Percentiles rank a stretch among this genome's conserved stretches.
Evolutionary conservation across 1,140 invertebrate genomes (phyloP).

Genomic region (Drosophila tani): DNA sequence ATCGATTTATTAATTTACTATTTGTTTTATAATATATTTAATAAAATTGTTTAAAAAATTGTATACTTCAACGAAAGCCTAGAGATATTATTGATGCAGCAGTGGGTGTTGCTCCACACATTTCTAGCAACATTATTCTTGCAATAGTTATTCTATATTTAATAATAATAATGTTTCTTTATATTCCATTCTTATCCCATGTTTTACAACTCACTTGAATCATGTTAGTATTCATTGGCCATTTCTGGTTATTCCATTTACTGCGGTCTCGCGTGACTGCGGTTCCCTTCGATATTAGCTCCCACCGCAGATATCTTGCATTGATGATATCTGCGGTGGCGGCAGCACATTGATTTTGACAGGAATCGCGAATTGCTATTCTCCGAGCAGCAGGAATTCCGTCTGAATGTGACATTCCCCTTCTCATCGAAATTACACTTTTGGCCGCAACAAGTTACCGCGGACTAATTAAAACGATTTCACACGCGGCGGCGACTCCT

Average conservation of each 20-base stretch:
- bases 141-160: no score
- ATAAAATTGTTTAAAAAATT: no score
- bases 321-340: constrained; percentile 65
- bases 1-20: no score
- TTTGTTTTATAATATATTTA: no score
- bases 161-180: no score
- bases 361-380: constrained; percentile 5
- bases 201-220: not conserved
- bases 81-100: no score
- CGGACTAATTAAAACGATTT: constrained; percentile 66
- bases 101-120: no score
- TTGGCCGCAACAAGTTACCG: constrained; percentile 60
- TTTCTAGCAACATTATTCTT: no score
- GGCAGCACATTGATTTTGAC: constrained; percentile 45
- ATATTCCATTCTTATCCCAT: not conserved
- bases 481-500: constrained; percentile 40
- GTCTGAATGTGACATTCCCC: constrained; percentile 12
- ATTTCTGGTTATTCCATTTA: constrained; percentile 31
- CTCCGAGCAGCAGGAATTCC: not conserved
- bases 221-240: not conserved
- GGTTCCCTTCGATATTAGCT: constrained; percentile 38
- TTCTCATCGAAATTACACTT: not conserved
- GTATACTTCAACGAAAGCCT: no score
- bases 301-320: constrained; percentile 47
- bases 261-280: constrained; percentile 34